These are phyloP conservation scores for Penaeus japonicus DNA, from an alignment of 1,140 invertebrate genomes.

Conservation along the genomic window DNA sequence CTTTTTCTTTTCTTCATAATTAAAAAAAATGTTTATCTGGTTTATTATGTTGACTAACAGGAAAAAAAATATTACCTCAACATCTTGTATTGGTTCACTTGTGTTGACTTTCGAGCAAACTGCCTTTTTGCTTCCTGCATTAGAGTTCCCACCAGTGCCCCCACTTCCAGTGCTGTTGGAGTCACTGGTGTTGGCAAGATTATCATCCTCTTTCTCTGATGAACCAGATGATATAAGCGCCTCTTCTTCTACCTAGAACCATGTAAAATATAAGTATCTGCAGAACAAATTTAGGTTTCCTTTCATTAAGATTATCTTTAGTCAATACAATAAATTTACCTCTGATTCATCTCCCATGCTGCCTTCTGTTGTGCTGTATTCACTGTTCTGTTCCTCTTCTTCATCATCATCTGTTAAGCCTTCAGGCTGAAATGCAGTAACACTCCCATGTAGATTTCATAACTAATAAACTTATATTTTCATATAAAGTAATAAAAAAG, in stretches of 20 bases:
- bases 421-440: conserved; percentile 37
- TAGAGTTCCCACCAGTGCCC: neutral
- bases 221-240: conserved; percentile 36
- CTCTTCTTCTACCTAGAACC: conserved; percentile 36
- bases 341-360: conserved; percentile 38
- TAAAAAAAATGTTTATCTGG: neutral
- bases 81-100: conserved; percentile 36
- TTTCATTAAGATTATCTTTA: neutral
- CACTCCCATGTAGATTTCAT: neutral
- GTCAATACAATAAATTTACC: neutral
- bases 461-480: neutral
- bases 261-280: neutral
- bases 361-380: conserved; percentile 26
- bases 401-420: conserved; percentile 50
- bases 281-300: neutral
- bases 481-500: too few relatives aligned
- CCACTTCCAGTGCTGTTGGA: neutral
- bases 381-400: conserved; percentile 38
- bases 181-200: conserved; percentile 6
- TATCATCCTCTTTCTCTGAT: conserved; percentile 32
- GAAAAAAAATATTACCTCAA: conserved; percentile 19
- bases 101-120: conserved; percentile 25
- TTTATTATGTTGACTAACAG: neutral
- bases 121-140: conserved; percentile 39
- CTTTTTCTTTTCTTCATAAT: too few relatives aligned